Evolutionary conservation across 1,140 invertebrate species (phyloP).

Genomic region (Agrilus planipennis): DNA sequence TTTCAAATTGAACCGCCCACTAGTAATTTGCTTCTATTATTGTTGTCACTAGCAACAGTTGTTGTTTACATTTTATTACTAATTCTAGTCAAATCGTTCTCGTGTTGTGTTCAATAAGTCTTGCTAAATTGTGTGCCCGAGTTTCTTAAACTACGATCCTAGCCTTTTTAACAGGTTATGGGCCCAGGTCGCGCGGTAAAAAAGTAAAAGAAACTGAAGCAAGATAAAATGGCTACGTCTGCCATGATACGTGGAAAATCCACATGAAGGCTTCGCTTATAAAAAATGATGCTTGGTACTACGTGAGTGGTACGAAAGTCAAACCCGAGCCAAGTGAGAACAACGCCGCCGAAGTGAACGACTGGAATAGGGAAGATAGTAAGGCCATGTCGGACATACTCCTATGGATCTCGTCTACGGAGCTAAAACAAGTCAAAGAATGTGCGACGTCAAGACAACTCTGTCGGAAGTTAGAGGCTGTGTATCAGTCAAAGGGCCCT

Average conservation of each 20-base stretch:
- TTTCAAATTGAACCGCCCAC: no score
- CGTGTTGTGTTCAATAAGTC: no score
- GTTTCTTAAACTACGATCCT: no score
- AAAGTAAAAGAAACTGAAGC: no score
- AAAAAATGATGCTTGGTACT: conserved; percentile 13
- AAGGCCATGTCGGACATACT: conserved; percentile 8
- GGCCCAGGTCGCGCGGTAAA: no score
- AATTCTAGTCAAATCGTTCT: no score
- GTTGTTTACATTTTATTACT: no score
- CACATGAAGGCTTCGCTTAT: conserved; percentile 13
- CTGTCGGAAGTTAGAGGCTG: conserved; percentile 11
- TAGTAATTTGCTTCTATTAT: no score
- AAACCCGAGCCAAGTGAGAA: neutral
- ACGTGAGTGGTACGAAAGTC: conserved; percentile 9
- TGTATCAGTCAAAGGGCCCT: conserved; percentile 16
- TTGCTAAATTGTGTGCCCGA: no score
- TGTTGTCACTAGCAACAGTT: no score
- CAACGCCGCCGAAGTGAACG: neutral
- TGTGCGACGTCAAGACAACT: conserved; percentile 13
- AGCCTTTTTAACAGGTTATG: no score
- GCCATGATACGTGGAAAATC: conserved; percentile 17
- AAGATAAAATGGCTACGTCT: no score
- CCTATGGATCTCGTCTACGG: neutral
- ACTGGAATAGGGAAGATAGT: conserved; percentile 8
- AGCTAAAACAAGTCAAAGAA: conserved; percentile 2